These are phyloP conservation scores for Autographa gamma DNA, from an alignment of 2,888 invertebrate species.

Conservation along the genomic window DNA sequence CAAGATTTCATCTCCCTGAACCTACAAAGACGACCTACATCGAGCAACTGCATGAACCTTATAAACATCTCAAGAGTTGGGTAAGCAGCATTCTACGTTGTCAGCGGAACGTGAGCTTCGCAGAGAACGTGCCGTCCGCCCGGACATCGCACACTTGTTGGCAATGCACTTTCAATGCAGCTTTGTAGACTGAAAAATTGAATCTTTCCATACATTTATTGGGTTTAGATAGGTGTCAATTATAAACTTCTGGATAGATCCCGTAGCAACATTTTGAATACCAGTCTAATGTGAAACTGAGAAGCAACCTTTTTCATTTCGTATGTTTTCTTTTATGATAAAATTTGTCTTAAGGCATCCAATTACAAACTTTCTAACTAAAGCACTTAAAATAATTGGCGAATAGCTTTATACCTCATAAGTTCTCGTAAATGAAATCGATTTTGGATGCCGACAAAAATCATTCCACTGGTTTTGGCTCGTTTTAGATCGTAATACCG, in stretches of 20 bases:
- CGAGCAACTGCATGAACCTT: conserved; percentile 37
- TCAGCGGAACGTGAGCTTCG: conserved; percentile 61
- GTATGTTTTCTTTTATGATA: neutral
- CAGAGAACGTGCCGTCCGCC: conserved; percentile 55
- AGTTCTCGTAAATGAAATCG: neutral
- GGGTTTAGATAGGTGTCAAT: conserved; percentile 39
- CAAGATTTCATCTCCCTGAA: conserved; percentile 19
- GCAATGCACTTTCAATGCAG: conserved; percentile 55
- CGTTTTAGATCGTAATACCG: conserved; percentile 44
- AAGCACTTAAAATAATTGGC: no score
- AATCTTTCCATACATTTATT: conserved; percentile 30
- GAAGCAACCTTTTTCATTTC: neutral
- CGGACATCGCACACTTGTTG: conserved; percentile 55
- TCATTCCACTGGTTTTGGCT: conserved; percentile 35
- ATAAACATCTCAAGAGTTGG: conserved; percentile 55
- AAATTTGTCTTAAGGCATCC: no score
- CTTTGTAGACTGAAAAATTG: conserved; percentile 54
- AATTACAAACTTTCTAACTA: no score
- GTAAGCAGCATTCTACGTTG: conserved; percentile 46
- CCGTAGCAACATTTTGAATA: neutral
- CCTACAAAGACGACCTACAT: conserved; percentile 40
- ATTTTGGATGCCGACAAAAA: conserved; percentile 20
- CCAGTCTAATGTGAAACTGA: neutral
- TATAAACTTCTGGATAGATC: conserved; percentile 25
- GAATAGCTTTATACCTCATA: no score